A percentile compares a stretch with the other conserved stretches of the same genome.
Conservation (phyloP, 2,113 vertebrate genomes). For the Verasper variegatus region DNA sequence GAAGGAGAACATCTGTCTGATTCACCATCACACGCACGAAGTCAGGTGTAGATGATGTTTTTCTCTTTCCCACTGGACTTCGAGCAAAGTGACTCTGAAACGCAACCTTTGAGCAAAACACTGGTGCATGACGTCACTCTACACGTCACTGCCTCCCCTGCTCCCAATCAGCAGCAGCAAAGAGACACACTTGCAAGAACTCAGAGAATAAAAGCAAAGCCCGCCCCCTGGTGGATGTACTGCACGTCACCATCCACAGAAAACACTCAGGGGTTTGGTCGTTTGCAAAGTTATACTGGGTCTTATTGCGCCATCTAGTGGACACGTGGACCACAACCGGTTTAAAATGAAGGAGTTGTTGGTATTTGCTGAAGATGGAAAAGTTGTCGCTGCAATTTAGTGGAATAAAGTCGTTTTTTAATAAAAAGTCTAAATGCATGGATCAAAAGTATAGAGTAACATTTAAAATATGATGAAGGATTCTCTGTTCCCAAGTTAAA, state of each 20-base stretch:
- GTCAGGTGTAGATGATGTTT: background rate
- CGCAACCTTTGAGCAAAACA: background rate
- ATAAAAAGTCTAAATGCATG: no score
- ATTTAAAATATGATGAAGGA: no score
- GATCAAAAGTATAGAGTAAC: no score
- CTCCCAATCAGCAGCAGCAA: constrained; percentile 10
- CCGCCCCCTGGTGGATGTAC: constrained; percentile 48
- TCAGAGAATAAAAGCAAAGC: constrained; percentile 3
- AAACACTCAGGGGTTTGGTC: background rate
- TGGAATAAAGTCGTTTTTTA: no score
- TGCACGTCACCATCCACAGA: background rate
- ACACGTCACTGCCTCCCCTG: constrained; percentile 10
- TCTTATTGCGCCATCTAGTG: constrained; percentile 78
- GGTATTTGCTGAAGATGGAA: background rate
- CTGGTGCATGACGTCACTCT: constrained; percentile 25
- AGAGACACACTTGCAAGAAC: background rate
- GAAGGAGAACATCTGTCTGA: background rate
- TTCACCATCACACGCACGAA: no score
- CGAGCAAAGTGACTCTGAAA: background rate
- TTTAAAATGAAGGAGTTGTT: background rate
- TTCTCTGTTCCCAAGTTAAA: no score
- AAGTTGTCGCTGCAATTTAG: background rate
- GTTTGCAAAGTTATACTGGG: constrained; percentile 19
- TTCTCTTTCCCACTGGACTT: background rate
- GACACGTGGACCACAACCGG: background rate